Conservation (phyloP, 1,140 invertebrate genomes). For the Drosophila willistoni region DNA sequence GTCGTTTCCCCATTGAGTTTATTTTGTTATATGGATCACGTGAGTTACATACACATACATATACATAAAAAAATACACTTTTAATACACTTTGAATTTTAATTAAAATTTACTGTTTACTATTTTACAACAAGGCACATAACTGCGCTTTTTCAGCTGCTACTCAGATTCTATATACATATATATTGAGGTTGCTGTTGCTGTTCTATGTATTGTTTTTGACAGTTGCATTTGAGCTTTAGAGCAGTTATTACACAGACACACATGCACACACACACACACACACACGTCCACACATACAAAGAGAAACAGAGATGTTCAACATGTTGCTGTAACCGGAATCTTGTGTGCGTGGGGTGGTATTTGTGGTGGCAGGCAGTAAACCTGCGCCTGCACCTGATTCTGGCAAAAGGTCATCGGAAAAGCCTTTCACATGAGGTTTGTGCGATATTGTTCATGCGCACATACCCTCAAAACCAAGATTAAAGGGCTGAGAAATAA, state of each 20-base stretch:
- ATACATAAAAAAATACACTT: slow-evolving; percentile 7
- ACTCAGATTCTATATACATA: too few relatives aligned
- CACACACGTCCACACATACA: too few relatives aligned
- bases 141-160: not conserved
- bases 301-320: not conserved
- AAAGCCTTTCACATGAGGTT: slow-evolving; percentile 15
- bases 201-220: slow-evolving; percentile 31
- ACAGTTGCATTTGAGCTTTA: slow-evolving; percentile 15
- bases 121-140: not conserved
- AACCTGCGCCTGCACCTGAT: slow-evolving; percentile 15
- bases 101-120: slow-evolving; percentile 44
- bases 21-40: not conserved
- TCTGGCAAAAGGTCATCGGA: slow-evolving; percentile 34
- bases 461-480: not conserved
- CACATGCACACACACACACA: too few relatives aligned
- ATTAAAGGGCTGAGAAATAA: too few relatives aligned
- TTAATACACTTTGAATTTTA: slow-evolving; percentile 41
- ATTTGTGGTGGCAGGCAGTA: not conserved
- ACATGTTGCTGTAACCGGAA: slow-evolving; percentile 38
- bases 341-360: not conserved
- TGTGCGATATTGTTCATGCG: slow-evolving; percentile 4
- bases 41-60: slow-evolving; percentile 7
- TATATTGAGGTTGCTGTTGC: not conserved
- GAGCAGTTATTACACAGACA: slow-evolving; percentile 25
- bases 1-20: not conserved